Base-by-base conservation (phyloP, 64 coral and sea anemone species). In the Porites australiensis region DNA sequence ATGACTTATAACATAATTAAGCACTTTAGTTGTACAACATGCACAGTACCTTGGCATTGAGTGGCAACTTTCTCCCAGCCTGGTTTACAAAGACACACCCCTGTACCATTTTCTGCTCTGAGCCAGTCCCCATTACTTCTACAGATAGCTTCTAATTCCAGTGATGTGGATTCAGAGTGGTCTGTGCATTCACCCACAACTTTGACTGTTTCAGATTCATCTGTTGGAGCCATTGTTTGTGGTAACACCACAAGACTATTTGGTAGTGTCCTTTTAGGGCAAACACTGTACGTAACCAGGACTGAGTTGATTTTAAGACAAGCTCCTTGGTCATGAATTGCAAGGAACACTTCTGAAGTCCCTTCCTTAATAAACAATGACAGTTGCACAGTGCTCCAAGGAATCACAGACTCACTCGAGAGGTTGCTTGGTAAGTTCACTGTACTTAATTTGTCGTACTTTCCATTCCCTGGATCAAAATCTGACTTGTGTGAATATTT, bases 81-180 rank as follows among this genome's bases (percentile, higher is more conserved):
- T 23, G 79, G 65, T 45, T 83, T 61, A 75, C 89, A 91, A 27
- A 83, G 79, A 91, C 89, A 91, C 27, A 44, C 67, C 4, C 69
- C 89, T 75, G 55, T 64, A 50, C 62, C 14, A 49, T 47, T 51
- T 19, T 84, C 63, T 68, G 61, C 19, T 50, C n/a, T 44, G 63
- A 23, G 4, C 90, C 90, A 92, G 4, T 86, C 70, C 13, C 90
- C 90, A 86, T 50, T 53, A 7, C 13, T 74, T 37, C 72, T 6
- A 86, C 90, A 92, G 55, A 65, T 64, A 22, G 79, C 90, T 21
- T 72, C 46, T 51, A 21, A 55, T 57, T 65, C 82, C 15, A 11
- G 44, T 59, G 90, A 45, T 49, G 83, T 49, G 23, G 54, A 53
- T 54, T 92, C n/a, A 27, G 81, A 50, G 27, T 92, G 58, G 13